Percentiles rank a stretch among this genome's conserved stretches.
Conservation (phyloP, 2,113 vertebrate species). For the Gopherus evgoodei region DNA sequence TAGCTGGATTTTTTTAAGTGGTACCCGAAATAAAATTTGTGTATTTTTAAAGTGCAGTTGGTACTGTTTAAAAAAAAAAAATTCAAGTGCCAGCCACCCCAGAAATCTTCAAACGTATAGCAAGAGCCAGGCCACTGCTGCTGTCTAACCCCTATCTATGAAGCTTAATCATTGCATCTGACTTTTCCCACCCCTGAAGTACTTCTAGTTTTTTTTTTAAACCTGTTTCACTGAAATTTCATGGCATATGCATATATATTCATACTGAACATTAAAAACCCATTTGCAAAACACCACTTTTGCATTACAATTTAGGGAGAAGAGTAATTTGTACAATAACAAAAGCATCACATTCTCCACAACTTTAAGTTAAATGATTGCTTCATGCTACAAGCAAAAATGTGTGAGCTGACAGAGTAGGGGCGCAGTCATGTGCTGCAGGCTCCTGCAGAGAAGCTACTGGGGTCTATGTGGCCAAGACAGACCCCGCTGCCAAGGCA, state of each 20-base stretch:
- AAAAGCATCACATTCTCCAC: conserved; percentile 33
- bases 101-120: conserved; percentile 59
- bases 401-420: background rate
- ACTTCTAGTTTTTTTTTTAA: conserved; percentile 53
- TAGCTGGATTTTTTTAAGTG: conserved; percentile 63
- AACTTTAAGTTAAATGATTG: conserved; percentile 42
- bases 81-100: conserved; percentile 71
- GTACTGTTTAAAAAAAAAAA: conserved; percentile 65
- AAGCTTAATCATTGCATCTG: conserved; percentile 73
- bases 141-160: conserved; percentile 46
- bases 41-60: conserved; percentile 70
- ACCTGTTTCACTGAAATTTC: conserved; percentile 70
- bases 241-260: conserved; percentile 75
- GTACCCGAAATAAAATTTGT: conserved; percentile 68
- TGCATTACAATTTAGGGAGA: conserved; percentile 76
- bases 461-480: no score
- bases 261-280: conserved; percentile 74
- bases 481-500: no score
- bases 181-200: conserved; percentile 69
- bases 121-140: conserved; percentile 34
- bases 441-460: no score
- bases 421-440: no score
- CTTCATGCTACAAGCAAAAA: conserved; percentile 70
- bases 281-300: conserved; percentile 69
- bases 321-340: conserved; percentile 70